Evolutionary conservation across 2,888 invertebrate species (phyloP).

Genomic region (Pelosia muscerda): DNA sequence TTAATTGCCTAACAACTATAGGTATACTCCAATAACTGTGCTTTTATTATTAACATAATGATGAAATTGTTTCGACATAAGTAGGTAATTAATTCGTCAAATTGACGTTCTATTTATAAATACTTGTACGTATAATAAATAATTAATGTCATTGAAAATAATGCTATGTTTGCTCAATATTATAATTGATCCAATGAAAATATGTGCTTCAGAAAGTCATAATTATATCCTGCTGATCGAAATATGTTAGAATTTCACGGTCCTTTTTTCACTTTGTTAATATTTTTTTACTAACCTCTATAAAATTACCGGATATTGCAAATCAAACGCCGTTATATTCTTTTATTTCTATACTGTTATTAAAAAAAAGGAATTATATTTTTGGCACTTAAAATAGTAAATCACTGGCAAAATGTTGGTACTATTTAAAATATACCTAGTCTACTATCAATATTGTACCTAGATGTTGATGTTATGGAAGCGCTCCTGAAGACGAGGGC

Average conservation of each 20-base stretch:
- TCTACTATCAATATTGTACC: too few species aligned
- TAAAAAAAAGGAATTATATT: too few species aligned
- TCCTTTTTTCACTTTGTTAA: background rate
- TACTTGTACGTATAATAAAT: background rate
- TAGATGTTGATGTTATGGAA: too few species aligned
- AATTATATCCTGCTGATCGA: background rate
- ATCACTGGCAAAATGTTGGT: too few species aligned
- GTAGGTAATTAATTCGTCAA: conserved; percentile 6
- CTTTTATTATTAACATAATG: background rate
- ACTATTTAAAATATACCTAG: too few species aligned
- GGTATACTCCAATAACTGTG: background rate
- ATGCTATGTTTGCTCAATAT: conserved; percentile 1
- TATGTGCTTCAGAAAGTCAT: conserved; percentile 5
- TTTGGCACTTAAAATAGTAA: too few species aligned
- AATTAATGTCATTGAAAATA: conserved; percentile 9
- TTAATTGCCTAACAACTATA: background rate
- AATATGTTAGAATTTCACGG: conserved; percentile 6
- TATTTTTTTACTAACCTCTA: background rate
- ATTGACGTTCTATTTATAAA: conserved; percentile 11
- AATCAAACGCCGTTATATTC: background rate
- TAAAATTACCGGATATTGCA: background rate
- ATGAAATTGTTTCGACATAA: conserved; percentile 12
- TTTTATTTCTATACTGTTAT: background rate
- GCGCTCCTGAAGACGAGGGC: too few species aligned
- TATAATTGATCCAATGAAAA: background rate